Conservation (phyloP, 64 coral and sea anemone species). For the Montipora foliosa region DNA sequence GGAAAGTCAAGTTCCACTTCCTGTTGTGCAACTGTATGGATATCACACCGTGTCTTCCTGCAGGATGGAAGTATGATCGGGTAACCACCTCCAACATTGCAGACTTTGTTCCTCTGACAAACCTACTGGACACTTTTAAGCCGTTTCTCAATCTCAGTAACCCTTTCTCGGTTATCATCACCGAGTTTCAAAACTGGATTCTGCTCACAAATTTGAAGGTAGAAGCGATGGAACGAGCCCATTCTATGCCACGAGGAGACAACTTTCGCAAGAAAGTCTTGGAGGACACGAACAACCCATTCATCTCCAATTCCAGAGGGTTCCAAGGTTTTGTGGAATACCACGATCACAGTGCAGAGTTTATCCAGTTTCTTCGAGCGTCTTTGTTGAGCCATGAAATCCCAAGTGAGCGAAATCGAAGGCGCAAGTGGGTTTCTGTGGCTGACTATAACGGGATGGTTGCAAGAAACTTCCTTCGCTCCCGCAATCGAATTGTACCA, state of each 20-base stretch:
- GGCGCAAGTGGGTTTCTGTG: conserved; percentile 14
- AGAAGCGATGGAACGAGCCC: neutral
- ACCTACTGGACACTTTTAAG: neutral
- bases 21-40: conserved; percentile 57
- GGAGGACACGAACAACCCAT: neutral
- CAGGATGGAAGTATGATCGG: conserved; percentile 32
- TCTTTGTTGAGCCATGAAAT: neutral
- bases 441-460: conserved; percentile 39
- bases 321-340: conserved; percentile 23
- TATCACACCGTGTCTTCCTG: conserved; percentile 1
- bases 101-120: conserved; percentile 30
- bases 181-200: conserved; percentile 48
- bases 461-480: conserved; percentile 19
- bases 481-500: conserved; percentile 34
- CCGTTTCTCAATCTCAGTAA: conserved; percentile 43
- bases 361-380: conserved; percentile 21
- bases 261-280: conserved; percentile 36
- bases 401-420: neutral
- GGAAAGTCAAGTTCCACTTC: conserved; percentile 39
- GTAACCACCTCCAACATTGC: conserved; percentile 58
- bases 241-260: neutral
- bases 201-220: neutral
- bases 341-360: conserved; percentile 9
- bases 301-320: neutral
- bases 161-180: conserved; percentile 34